Percentiles rank a stretch among this genome's conserved stretches.
phyloP scores from a whole-genome alignment of 1,140 invertebrate genomes.

The Drosophila arizonae region DNA sequence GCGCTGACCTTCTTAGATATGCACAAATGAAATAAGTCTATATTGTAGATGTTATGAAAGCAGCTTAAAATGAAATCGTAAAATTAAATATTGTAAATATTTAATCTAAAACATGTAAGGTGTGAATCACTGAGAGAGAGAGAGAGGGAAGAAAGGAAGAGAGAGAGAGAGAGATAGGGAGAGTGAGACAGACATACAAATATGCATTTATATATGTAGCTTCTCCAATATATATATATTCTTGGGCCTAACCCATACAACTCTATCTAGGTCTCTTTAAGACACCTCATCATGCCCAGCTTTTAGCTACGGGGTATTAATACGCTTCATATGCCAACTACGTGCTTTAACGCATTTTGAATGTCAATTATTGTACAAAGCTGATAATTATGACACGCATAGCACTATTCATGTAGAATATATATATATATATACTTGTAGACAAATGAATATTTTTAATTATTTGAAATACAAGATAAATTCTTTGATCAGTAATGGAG shows the following conservation, averaged over 20 bases:
- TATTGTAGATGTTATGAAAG: neutral
- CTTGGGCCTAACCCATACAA: no score
- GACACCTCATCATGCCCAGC: neutral
- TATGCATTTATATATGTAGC: no score
- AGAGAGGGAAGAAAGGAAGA: no score
- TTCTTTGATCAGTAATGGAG: no score
- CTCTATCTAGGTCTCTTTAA: neutral
- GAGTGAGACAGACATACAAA: no score
- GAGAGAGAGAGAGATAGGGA: no score
- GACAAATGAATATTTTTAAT: neutral
- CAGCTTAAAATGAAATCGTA: neutral
- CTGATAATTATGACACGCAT: conserved; percentile 2
- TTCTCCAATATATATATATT: no score
- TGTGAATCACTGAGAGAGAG: neutral
- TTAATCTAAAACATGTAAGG: neutral
- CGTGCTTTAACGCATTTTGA: conserved; percentile 2
- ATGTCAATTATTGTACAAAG: neutral
- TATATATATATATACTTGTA: neutral
- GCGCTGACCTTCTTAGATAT: neutral
- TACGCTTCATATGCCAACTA: neutral
- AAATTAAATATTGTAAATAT: neutral
- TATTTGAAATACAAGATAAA: no score
- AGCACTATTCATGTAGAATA: neutral
- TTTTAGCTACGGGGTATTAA: neutral
- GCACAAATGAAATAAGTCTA: neutral